Evolutionary conservation across 2,888 invertebrate species (phyloP), one percentile per base, ranked within the genome.

Genomic region (Hydriomena furcata): DNA sequence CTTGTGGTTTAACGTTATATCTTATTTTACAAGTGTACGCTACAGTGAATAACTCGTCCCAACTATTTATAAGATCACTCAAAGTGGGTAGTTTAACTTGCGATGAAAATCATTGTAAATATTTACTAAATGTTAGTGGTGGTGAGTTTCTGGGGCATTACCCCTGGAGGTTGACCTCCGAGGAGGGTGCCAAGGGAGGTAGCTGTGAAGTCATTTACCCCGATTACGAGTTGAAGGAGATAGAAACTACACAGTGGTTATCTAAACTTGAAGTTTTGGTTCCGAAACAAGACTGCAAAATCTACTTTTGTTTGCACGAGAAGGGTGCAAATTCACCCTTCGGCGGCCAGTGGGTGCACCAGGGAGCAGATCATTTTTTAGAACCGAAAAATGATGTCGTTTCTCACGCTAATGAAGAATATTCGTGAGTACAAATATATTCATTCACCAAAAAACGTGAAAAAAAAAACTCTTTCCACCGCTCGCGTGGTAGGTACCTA

Each of bases 331-430:
- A 68, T 55, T 66, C 55, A 36, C 79, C 81, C 1, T 78, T 81
- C 31, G 72, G 73, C 43, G 82, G 81, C 5, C 71, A 69, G 50
- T 92, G 92, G 92, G 72, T 84, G 55, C 92, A 92, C 67, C 92
- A 92, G 69, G 92, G 92, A 25, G 66, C 66, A 24, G 70, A 83
- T 31, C 60, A 91, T 66, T 84, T 67, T 67, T 68, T 92, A 60
- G 79, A 86, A 25, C 80, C 79, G 2, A 66, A 61, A 57, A 66
- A 60, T 28, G 76, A 75, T 59, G 58, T 42, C 8, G 37, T 47
- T 12, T 36, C 52, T 17, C 52, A 30, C 12, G 30, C 43, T 34
- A 43, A 32, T n/a, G 32, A 40, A 7, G 43, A 41, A 2, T 23
- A 53, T 45, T 37, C 45, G 72, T 73, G 34, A 73, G 75, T 74